A percentile compares a stretch with the other conserved stretches of the same genome.
phyloP scores from a whole-genome alignment of 2,888 invertebrate genomes.

The Thereva unica region DNA sequence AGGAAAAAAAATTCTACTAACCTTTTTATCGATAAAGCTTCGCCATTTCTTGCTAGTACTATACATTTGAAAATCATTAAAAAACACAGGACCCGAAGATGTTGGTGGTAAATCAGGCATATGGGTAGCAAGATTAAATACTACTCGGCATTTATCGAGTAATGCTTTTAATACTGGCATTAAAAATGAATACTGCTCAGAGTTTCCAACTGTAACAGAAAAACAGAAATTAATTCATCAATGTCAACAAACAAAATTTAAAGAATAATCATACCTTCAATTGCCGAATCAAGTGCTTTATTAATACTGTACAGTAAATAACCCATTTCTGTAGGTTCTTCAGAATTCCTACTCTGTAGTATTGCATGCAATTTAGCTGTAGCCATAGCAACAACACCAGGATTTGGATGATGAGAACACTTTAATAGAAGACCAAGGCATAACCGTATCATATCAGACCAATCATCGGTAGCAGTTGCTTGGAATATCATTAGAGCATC shows the following conservation, averaged over 20 bases:
- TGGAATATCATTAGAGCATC: slow-evolving; percentile 64
- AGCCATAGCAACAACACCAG: slow-evolving; percentile 64
- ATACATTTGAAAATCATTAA: slow-evolving; percentile 65
- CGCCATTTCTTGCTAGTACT: slow-evolving; percentile 63
- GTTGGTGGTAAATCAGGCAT: slow-evolving; percentile 61
- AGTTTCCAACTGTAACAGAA: slow-evolving; percentile 55
- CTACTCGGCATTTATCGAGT: slow-evolving; percentile 60
- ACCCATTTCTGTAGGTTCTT: slow-evolving; percentile 62
- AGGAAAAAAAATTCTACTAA: slow-evolving; percentile 47
- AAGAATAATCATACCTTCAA: slow-evolving; percentile 54
- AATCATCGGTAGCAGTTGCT: slow-evolving; percentile 60
- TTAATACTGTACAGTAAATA: slow-evolving; percentile 61
- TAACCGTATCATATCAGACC: slow-evolving; percentile 64
- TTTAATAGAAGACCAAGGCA: slow-evolving; percentile 59
- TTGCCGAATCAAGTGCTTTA: slow-evolving; percentile 57
- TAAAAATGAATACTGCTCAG: slow-evolving; percentile 65
- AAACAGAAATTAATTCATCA: not conserved
- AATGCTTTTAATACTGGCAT: slow-evolving; percentile 67
- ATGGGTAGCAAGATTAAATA: slow-evolving; percentile 54
- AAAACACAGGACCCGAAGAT: slow-evolving; percentile 63
- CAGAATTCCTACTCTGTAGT: slow-evolving; percentile 62
- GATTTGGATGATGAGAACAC: slow-evolving; percentile 59
- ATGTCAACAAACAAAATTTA: not conserved
- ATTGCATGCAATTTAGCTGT: slow-evolving; percentile 65
- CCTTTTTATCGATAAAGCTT: slow-evolving; percentile 61